Conservation (phyloP, 2,888 invertebrate species). For the Scaeva pyrastri region DNA sequence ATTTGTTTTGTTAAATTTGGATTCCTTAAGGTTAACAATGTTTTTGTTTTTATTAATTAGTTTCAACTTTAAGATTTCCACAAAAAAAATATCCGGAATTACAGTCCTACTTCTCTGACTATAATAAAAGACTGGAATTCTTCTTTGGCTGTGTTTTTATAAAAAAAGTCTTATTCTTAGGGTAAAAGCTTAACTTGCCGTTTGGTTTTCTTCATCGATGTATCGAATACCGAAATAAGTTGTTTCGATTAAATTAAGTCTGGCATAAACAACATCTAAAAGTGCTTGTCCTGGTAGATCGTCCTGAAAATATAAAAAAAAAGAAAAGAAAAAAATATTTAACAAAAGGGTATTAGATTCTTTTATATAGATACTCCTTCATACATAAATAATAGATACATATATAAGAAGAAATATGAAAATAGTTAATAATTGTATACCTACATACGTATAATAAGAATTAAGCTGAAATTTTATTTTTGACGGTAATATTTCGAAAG, state of each 20-base stretch:
- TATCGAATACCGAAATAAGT: constrained; percentile 98
- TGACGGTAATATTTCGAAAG: too few relatives aligned
- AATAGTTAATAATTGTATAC: too few relatives aligned
- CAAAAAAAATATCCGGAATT: not conserved
- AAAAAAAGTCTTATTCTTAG: not conserved
- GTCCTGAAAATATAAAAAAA: constrained; percentile 88
- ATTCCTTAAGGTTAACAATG: too few relatives aligned
- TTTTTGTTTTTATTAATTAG: too few relatives aligned
- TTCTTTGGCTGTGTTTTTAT: not conserved
- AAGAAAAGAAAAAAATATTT: not conserved
- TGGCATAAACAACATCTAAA: constrained; percentile 95
- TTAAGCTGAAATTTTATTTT: too few relatives aligned
- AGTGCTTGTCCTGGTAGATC: constrained; percentile 95
- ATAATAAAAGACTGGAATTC: not conserved
- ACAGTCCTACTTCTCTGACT: not conserved
- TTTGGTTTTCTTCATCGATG: constrained; percentile 96
- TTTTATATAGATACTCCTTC: too few relatives aligned
- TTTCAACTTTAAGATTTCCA: too few relatives aligned
- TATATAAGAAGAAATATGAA: too few relatives aligned
- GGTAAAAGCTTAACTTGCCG: constrained; percentile 87
- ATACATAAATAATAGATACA: too few relatives aligned
- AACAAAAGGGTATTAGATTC: not conserved
- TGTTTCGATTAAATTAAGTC: constrained; percentile 96
- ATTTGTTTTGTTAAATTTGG: too few relatives aligned
- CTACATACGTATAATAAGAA: too few relatives aligned